Evolutionary conservation across 2,113 vertebrate genomes (phyloP).

Genomic region (Dissostichus mawsoni): DNA sequence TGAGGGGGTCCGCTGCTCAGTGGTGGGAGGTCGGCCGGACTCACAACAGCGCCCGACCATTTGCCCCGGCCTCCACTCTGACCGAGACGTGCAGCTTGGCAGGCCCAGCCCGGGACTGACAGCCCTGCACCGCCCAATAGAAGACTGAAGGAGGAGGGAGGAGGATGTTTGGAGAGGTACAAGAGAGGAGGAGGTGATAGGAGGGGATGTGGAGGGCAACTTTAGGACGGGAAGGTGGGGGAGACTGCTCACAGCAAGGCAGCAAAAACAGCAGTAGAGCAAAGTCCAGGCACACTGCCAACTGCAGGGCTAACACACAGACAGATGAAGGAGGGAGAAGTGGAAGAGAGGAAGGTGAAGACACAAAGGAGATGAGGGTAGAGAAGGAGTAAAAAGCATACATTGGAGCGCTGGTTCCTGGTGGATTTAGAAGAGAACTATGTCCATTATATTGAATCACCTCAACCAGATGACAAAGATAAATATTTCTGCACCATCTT

Average conservation of each 20-base stretch:
- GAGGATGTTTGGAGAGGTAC: conserved; percentile 32
- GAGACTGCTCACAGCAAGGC: conserved; percentile 49
- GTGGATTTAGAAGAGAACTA: too few relatives aligned
- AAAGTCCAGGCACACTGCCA: conserved; percentile 73
- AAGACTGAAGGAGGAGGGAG: conserved; percentile 48
- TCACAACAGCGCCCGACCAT: conserved; percentile 67
- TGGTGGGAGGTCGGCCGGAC: conserved; percentile 70
- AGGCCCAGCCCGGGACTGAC: conserved; percentile 82
- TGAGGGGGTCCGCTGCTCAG: conserved; percentile 75
- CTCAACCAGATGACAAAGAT: too few relatives aligned
- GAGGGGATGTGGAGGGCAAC: conserved; percentile 48
- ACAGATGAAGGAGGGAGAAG: conserved; percentile 12
- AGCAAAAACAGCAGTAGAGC: conserved; percentile 47
- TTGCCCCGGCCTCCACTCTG: conserved; percentile 79
- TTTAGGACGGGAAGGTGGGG: conserved; percentile 24
- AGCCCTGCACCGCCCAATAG: conserved; percentile 77
- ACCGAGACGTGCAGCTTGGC: conserved; percentile 75
- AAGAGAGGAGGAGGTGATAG: conserved; percentile 26
- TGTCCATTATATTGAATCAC: too few relatives aligned
- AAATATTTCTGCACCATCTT: too few relatives aligned
- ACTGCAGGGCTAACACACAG: conserved; percentile 21
- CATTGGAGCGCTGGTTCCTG: not conserved
- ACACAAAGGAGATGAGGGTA: not conserved
- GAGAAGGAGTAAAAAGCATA: too few relatives aligned
- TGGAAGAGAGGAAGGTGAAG: not conserved